Evolutionary conservation across 2,797 vertebrate species (phyloP).

Genomic region (Gallinago nigripennis): DNA sequence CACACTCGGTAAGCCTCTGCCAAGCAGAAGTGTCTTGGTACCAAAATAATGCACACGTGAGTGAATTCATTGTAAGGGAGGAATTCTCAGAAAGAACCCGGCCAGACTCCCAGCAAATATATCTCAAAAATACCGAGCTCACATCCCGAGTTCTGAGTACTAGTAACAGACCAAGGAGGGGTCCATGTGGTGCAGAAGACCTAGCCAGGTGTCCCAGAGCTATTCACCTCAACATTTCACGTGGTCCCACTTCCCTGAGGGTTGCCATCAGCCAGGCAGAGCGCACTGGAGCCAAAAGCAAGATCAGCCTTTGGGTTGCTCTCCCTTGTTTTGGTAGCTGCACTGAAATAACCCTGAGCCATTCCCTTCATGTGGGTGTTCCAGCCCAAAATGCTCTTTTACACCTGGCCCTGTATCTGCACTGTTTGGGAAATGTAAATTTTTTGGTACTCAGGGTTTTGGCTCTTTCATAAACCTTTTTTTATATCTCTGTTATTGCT

Average conservation of each 20-base stretch:
- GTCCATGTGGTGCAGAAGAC: neutral
- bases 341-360: neutral
- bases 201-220: neutral
- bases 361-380: neutral
- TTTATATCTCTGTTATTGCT: neutral
- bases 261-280: neutral
- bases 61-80: neutral
- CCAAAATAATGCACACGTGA: neutral
- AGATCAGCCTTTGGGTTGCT: neutral
- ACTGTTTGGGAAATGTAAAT: neutral
- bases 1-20: neutral
- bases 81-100: neutral
- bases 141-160: neutral
- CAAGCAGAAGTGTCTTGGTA: neutral
- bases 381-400: neutral
- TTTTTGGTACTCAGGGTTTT: neutral
- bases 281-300: fast-evolving
- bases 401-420: neutral
- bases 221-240: neutral
- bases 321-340: neutral
- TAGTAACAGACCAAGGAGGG: neutral
- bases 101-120: neutral
- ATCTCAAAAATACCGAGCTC: neutral
- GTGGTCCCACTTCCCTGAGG: neutral
- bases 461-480: neutral